Conservation (phyloP, 2,797 vertebrate genomes). For the Eidolon dupreanum region DNA sequence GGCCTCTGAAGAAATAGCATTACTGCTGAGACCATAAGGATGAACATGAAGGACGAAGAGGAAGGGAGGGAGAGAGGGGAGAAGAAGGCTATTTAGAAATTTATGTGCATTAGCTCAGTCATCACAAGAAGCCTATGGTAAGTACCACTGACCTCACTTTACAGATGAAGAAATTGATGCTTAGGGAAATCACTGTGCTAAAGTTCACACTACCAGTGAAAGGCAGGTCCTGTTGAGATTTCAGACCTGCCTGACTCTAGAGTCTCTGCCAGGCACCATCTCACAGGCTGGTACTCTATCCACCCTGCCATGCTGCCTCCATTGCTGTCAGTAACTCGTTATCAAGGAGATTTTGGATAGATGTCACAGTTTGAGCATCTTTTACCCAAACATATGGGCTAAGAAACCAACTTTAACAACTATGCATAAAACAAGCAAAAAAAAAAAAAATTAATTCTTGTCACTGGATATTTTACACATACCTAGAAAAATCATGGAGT, state of each 20-base stretch:
- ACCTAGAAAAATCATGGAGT: neutral
- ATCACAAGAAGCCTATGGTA: neutral
- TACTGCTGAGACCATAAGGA: neutral
- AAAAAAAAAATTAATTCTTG: neutral
- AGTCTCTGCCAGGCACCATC: neutral
- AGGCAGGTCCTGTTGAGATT: neutral
- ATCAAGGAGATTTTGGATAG: neutral
- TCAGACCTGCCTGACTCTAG: neutral
- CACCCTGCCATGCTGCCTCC: neutral
- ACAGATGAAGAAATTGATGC: neutral
- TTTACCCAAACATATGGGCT: neutral
- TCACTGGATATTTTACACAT: neutral
- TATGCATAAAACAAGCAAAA: neutral
- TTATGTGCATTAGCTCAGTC: neutral
- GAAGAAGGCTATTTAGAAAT: neutral
- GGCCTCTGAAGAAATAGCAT: neutral
- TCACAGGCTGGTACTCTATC: neutral
- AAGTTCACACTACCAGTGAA: neutral
- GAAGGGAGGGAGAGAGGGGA: too few species aligned
- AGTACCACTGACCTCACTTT: neutral
- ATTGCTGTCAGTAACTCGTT: rapidly evolving
- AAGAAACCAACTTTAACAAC: slow-evolving; percentile 1
- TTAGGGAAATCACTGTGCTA: neutral
- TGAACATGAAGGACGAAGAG: neutral
- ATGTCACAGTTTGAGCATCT: neutral